Conservation (phyloP, 1,140 invertebrate species). For the Aphaenogaster rudis region DNA sequence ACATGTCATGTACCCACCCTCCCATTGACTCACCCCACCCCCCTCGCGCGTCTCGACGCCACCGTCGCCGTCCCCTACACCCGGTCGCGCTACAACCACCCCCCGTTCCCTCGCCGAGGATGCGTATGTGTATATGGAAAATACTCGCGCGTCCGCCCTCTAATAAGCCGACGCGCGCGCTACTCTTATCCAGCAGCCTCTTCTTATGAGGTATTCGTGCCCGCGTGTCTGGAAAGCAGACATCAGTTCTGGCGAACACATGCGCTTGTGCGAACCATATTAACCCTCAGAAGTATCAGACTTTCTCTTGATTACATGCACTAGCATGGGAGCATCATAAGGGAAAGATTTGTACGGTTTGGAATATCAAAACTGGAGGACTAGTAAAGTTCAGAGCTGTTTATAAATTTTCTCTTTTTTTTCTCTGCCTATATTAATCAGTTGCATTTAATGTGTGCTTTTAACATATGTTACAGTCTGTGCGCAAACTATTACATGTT, state of each 20-base stretch:
- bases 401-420: neutral
- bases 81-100: constrained; percentile 24
- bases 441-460: neutral
- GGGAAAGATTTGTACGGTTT: neutral
- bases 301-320: constrained; percentile 33
- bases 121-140: constrained; percentile 54
- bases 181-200: constrained; percentile 65
- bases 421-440: neutral
- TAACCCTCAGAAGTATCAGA: constrained; percentile 44
- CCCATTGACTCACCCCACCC: constrained; percentile 53
- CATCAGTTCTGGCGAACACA: constrained; percentile 45
- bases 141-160: constrained; percentile 55
- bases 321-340: neutral
- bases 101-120: constrained; percentile 26
- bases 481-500: neutral
- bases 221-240: constrained; percentile 56
- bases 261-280: constrained; percentile 25
- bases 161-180: constrained; percentile 60
- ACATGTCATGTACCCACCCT: constrained; percentile 76
- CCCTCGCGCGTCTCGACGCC: constrained; percentile 50
- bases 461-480: neutral
- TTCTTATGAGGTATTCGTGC: constrained; percentile 59
- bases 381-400: neutral
- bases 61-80: constrained; percentile 37
- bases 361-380: neutral